Conservation (phyloP, 2,888 invertebrate genomes). For the Teleogryllus oceanicus region DNA sequence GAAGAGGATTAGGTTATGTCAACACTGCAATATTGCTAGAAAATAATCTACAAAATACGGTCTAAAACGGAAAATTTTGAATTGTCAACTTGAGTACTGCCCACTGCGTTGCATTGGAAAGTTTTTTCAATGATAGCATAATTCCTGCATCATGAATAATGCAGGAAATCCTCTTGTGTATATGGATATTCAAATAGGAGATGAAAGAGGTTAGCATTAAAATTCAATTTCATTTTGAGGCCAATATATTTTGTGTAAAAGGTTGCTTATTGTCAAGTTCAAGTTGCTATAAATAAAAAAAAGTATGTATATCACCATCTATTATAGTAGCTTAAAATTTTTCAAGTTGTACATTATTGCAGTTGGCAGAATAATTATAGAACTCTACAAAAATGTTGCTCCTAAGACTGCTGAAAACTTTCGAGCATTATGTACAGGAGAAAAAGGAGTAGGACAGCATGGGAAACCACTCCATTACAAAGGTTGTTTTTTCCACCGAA, state of each 20-base stretch:
- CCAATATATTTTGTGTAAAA: no score
- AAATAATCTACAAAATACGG: no score
- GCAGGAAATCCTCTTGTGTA: slow-evolving; percentile 62
- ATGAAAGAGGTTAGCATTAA: slow-evolving; percentile 58
- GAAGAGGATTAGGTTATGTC: no score
- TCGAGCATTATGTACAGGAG: slow-evolving; percentile 86
- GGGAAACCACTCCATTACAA: slow-evolving; percentile 80
- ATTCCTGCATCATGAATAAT: background rate
- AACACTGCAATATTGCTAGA: no score
- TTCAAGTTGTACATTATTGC: slow-evolving; percentile 41
- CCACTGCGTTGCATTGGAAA: no score
- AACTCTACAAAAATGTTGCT: slow-evolving; percentile 76
- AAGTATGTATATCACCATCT: no score
- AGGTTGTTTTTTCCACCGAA: slow-evolving; percentile 75
- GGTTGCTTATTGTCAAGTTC: no score
- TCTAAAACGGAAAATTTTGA: no score
- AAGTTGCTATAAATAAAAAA: no score
- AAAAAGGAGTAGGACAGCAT: slow-evolving; percentile 67
- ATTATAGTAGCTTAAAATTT: no score
- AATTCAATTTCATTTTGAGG: background rate
- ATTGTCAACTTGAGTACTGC: no score
- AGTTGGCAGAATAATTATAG: slow-evolving; percentile 82
- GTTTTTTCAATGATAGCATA: background rate
- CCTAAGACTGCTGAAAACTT: slow-evolving; percentile 91
- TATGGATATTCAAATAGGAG: slow-evolving; percentile 65